Evolutionary conservation across 2,113 vertebrate species (phyloP).

Genomic region (Eurypyga helias): DNA sequence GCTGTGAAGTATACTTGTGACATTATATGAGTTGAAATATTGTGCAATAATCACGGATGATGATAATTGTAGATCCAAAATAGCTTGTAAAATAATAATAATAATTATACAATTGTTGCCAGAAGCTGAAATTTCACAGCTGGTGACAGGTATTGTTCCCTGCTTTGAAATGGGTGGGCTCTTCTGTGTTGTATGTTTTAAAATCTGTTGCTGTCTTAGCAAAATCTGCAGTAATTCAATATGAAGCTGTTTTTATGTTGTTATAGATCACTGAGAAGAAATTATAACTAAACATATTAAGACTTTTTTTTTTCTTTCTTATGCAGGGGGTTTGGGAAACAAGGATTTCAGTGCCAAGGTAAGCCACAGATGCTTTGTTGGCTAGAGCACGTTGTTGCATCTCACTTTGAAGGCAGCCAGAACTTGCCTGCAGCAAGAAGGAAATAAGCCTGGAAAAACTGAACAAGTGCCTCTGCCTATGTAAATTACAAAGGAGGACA

Average conservation of each 20-base stretch:
- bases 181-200: neutral
- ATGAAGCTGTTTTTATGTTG: constrained; percentile 18
- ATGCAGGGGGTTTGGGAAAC: constrained; percentile 84
- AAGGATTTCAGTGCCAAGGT: constrained; percentile 87
- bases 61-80: constrained; percentile 33
- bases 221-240: constrained; percentile 15
- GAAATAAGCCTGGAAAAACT: neutral
- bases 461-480: neutral
- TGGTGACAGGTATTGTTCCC: constrained; percentile 23
- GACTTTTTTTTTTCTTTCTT: constrained; percentile 26
- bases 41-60: constrained; percentile 5
- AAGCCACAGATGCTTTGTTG: constrained; percentile 50
- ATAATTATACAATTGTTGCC: constrained; percentile 48
- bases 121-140: constrained; percentile 41
- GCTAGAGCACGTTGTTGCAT: neutral
- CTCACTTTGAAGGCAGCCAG: neutral
- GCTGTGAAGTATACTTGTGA: neutral
- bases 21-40: neutral
- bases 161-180: constrained; percentile 28
- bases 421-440: neutral
- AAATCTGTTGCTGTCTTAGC: constrained; percentile 9
- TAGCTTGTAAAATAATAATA: constrained; percentile 49
- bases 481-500: neutral
- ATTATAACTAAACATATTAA: constrained; percentile 35
- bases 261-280: neutral